Base-by-base conservation (phyloP, 2,888 invertebrate species). In the Xylocampa areola region DNA sequence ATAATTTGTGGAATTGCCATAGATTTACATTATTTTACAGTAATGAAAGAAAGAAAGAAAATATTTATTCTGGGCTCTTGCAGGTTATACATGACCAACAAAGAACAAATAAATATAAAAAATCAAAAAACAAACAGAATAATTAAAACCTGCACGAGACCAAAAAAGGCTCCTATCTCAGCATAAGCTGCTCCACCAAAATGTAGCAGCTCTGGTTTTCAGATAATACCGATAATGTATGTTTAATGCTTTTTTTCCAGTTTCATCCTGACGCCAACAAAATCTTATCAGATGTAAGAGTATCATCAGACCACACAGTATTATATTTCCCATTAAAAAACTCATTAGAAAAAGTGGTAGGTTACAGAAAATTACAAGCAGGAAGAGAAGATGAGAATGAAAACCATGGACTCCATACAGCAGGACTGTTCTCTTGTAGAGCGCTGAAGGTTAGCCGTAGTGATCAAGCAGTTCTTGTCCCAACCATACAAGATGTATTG, bases 311-410 rank as follows among this genome's bases (percentile, higher is more conserved):
- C 49, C 86, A 88, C 10, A 93, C 94, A 58, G 81, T 91, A 72
- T 87, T 97, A 71, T 95, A 96, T 80, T 96, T 97, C 79, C 96
- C 96, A 2, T 82, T 97, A 39, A 93, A 94, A 78, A 96, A 96
- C 79, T 90, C 94, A 0, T 84, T 95, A 41, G 94, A 94, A 25
- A 90, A 91, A 76, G 85, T 96, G 23, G 96, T 96, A 1, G 97
- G 97, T 0, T 97, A 96, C 74, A 95, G 96, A 77, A 92, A 94
- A 79, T 48, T 93, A 1, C 88, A 92, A 76, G 93, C 94, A 0
- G 94, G 94, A 0, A 87, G 75, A 50, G 94, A 94, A 57, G 92
- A 93, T 6, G 88, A 90, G 48, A 45, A 73, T 10, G 86, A 88
- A 57, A 79, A 47, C 76, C 85, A 74, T 64, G 92, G 89, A 55